Conservation (phyloP, 2,888 invertebrate genomes). For the Agrochola litura region DNA sequence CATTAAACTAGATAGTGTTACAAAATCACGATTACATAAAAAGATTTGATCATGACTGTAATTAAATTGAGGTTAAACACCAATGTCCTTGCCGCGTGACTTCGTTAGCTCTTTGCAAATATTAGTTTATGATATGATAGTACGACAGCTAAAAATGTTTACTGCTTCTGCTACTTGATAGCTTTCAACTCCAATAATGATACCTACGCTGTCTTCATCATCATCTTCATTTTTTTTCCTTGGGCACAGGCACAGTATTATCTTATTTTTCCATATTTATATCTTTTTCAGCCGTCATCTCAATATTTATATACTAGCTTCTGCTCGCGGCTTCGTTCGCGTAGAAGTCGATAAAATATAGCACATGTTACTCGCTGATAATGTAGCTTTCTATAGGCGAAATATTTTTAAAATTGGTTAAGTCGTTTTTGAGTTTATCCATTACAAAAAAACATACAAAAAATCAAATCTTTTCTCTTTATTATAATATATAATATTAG, state of each 20-base stretch:
- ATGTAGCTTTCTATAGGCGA: too few species aligned
- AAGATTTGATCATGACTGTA: conserved; percentile 51
- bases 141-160: not conserved
- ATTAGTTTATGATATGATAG: conserved; percentile 48
- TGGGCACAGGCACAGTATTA: not conserved
- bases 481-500: too few species aligned
- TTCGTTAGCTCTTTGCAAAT: conserved; percentile 53
- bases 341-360: too few species aligned
- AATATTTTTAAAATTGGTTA: too few species aligned
- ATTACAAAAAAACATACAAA: too few species aligned
- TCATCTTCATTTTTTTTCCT: not conserved
- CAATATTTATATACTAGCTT: not conserved
- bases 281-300: not conserved
- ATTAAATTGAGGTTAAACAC: conserved; percentile 52
- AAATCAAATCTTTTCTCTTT: too few species aligned
- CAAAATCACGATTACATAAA: conserved; percentile 51
- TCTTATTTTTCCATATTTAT: not conserved
- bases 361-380: too few species aligned
- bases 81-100: conserved; percentile 58
- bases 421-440: too few species aligned
- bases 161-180: conserved; percentile 6
- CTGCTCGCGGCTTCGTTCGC: too few species aligned
- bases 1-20: conserved; percentile 36
- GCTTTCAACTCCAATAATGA: not conserved
- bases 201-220: not conserved